These are phyloP conservation scores for Chlorospingus semifuscus DNA, from an alignment of 2,797 vertebrate species.

Conservation along the genomic window DNA sequence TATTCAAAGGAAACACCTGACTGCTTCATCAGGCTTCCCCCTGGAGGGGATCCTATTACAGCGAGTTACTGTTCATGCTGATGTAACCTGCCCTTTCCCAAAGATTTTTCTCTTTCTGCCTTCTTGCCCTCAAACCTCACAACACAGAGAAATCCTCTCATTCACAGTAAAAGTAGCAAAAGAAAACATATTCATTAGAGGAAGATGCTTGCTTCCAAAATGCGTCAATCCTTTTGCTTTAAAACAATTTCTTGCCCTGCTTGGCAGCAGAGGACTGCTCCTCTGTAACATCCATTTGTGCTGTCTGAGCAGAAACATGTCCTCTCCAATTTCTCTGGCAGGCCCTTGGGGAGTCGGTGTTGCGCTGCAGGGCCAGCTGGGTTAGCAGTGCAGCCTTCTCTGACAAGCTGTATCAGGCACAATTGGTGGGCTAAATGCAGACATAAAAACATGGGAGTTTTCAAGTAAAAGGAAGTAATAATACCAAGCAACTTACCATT, in stretches of 20 bases:
- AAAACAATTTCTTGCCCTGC: background rate
- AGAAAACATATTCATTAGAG: background rate
- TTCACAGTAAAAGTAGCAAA: background rate
- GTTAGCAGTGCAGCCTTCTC: background rate
- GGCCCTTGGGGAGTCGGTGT: background rate
- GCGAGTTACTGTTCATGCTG: accelerated
- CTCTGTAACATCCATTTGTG: background rate
- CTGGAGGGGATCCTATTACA: background rate
- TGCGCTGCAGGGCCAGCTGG: background rate
- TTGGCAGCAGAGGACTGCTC: background rate
- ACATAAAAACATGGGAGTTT: background rate
- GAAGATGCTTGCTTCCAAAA: background rate
- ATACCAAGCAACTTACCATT: accelerated
- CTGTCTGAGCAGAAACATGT: background rate
- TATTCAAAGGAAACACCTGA: background rate
- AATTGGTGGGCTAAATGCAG: accelerated
- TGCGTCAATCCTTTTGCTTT: background rate
- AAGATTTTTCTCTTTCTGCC: background rate
- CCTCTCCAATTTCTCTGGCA: background rate
- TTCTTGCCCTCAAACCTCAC: background rate
- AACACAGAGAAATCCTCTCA: background rate
- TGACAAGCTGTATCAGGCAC: accelerated
- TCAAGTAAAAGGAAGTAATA: background rate
- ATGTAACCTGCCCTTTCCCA: background rate
- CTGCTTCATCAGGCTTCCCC: background rate